Evolutionary conservation across 2,888 invertebrate species (phyloP).

Genomic region (Drosophila tripunctata): DNA sequence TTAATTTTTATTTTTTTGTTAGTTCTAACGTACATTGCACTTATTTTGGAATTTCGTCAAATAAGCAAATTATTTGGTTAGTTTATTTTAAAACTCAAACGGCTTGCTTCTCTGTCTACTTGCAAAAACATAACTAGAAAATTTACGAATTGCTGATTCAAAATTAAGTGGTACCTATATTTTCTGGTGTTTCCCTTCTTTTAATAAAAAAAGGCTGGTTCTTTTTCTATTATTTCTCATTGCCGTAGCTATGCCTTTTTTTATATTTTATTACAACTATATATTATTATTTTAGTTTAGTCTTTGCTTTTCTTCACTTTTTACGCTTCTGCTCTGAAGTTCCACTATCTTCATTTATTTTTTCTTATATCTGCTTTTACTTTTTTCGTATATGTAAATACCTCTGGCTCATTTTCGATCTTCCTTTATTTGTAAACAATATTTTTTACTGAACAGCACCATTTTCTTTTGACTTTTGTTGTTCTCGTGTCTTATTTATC

Average conservation of each 20-base stretch:
- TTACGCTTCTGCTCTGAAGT: slow-evolving; percentile 37
- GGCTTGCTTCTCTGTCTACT: slow-evolving; percentile 12
- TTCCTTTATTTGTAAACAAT: slow-evolving; percentile 37
- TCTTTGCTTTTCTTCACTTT: slow-evolving; percentile 75
- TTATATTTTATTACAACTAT: slow-evolving; percentile 68
- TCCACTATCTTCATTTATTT: slow-evolving; percentile 29
- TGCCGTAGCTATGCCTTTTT: slow-evolving; percentile 42
- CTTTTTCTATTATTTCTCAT: slow-evolving; percentile 16
- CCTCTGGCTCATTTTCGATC: slow-evolving; percentile 32
- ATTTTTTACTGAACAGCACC: slow-evolving; percentile 47
- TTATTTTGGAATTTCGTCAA: slow-evolving; percentile 40
- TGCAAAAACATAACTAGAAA: slow-evolving; percentile 37
- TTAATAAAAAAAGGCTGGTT: slow-evolving; percentile 13
- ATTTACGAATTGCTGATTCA: slow-evolving; percentile 20
- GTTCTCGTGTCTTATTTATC: slow-evolving; percentile 26
- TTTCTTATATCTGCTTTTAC: slow-evolving; percentile 32
- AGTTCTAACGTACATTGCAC: slow-evolving; percentile 65
- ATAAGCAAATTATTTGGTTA: slow-evolving; percentile 41
- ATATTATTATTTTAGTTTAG: slow-evolving; percentile 73
- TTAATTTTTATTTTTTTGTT: slow-evolving; percentile 34
- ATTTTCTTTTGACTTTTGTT: slow-evolving; percentile 35
- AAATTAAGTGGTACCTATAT: slow-evolving; percentile 14
- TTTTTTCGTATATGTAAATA: slow-evolving; percentile 53
- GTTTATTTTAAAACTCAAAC: slow-evolving; percentile 33
- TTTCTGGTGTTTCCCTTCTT: slow-evolving; percentile 21